Conservation (phyloP, 2,888 invertebrate genomes). For the Automeris io region DNA sequence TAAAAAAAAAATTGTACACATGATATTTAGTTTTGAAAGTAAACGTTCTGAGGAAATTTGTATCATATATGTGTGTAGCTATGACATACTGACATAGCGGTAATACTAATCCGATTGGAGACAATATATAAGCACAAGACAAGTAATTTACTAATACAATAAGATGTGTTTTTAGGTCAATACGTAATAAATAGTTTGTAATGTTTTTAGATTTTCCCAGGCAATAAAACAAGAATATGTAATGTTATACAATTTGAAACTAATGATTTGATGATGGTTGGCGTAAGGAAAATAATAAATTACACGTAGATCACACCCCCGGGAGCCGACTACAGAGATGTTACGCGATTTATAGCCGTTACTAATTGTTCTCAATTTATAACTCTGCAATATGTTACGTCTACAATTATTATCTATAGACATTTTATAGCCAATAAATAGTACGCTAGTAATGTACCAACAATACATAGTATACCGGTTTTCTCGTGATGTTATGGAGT, state of each 20-base stretch:
- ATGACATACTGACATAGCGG: no score
- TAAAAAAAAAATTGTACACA: no score
- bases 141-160: no score
- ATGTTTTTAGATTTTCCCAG: no score
- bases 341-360: constrained; percentile 49
- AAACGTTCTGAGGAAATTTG: no score
- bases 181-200: no score
- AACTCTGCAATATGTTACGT: constrained; percentile 14
- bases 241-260: background rate
- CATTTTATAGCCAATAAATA: constrained; percentile 10
- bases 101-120: no score
- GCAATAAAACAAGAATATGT: background rate
- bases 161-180: no score
- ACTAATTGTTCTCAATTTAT: constrained; percentile 63
- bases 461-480: background rate
- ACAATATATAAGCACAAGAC: no score
- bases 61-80: no score
- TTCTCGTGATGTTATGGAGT: no score
- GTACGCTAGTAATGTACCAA: constrained; percentile 4
- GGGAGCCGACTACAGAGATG: constrained; percentile 36
- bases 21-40: no score
- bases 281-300: constrained; percentile 57
- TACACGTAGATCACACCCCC: constrained; percentile 52
- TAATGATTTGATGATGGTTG: background rate
- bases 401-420: constrained; percentile 6